Base-by-base conservation (phyloP, 1,140 invertebrate genomes). In the Anastrepha obliqua region DNA sequence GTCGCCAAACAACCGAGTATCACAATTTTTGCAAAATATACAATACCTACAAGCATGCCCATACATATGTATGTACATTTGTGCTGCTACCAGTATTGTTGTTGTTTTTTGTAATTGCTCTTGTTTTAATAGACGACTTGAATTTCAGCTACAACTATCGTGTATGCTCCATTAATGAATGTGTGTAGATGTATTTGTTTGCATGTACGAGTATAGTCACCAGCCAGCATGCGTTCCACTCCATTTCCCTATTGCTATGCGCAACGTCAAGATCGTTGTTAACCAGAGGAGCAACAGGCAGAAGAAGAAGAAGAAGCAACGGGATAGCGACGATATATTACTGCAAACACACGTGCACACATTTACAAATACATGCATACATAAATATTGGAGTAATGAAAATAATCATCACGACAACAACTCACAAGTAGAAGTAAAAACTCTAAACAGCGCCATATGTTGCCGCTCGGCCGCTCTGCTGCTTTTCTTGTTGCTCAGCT, bases 141-240 rank as follows among this genome's bases (percentile, higher is more conserved):
- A 58, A 55, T 81, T 55, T 51, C 74, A 81, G 7, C 47, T 81
- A 81, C 17, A 81, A 5, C 74, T 2, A 55, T 58, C 47, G 74
- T 51, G 1, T 55, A 81, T 39, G 74, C 74, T n/a, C 17, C 74
- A 20, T 9, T 6, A 55, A 17, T 74, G 70, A n/a, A 17, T 55
- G 51, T 55, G 74, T 8, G 74, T 51, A 55, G 42, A 47, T 81
- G 74, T 81, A 5, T 11, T 74, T n/a, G 44, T 74, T 74, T 15
- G 42, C 1, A 29, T 55, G 51, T 55, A 8, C 6, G 6, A 55
- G 6, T 55, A 11, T 55, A 11, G 51, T 11, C 51, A 55, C 15
- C 15, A 74, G 42, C 17, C 44, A 74, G 70, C 70, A 17, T 6
- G n/a, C 74, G 74, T 81, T 81, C 74, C 74, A 81, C 74, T 81